A percentile compares a stretch with the other conserved stretches of the same genome.
These are phyloP conservation scores for Thymelicus lineola DNA, from an alignment of 2,888 invertebrate species.

Conservation along the genomic window DNA sequence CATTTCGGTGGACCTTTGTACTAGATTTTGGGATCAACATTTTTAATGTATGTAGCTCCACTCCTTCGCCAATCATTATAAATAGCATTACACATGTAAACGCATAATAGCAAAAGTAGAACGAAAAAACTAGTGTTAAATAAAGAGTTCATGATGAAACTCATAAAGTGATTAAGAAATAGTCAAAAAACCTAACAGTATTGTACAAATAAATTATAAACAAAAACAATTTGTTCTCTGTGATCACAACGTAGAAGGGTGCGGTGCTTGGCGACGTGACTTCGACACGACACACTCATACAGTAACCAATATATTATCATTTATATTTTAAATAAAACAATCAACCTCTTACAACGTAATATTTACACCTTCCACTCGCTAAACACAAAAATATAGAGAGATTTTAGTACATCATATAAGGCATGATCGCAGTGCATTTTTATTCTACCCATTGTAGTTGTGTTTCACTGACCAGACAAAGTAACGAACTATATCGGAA, in stretches of 20 bases:
- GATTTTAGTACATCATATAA: conserved; percentile 66
- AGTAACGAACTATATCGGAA: conserved; percentile 54
- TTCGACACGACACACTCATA: conserved; percentile 48
- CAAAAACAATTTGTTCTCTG: conserved; percentile 83
- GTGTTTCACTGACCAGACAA: conserved; percentile 59
- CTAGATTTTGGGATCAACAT: conserved; percentile 76
- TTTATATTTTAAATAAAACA: conserved; percentile 71
- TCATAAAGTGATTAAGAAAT: conserved; percentile 54
- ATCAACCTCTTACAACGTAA: conserved; percentile 69
- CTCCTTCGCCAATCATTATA: conserved; percentile 41
- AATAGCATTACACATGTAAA: conserved; percentile 41
- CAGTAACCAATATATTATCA: conserved; percentile 72
- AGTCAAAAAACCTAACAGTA: conserved; percentile 73
- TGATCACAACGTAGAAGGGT: conserved; percentile 72
- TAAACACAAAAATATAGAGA: conserved; percentile 72
- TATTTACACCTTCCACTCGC: conserved; percentile 71
- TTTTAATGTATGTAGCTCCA: conserved; percentile 50
- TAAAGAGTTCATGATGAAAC: conserved; percentile 54
- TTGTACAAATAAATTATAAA: conserved; percentile 84
- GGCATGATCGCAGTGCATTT: conserved; percentile 45
- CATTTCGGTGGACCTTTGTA: conserved; percentile 57
- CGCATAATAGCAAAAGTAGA: conserved; percentile 48
- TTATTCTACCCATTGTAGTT: conserved; percentile 40
- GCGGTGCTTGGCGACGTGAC: conserved; percentile 47
- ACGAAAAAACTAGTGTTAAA: conserved; percentile 55